Evolutionary conservation across 2,113 vertebrate genomes (phyloP).

Genomic region (Rhipidura dahli): DNA sequence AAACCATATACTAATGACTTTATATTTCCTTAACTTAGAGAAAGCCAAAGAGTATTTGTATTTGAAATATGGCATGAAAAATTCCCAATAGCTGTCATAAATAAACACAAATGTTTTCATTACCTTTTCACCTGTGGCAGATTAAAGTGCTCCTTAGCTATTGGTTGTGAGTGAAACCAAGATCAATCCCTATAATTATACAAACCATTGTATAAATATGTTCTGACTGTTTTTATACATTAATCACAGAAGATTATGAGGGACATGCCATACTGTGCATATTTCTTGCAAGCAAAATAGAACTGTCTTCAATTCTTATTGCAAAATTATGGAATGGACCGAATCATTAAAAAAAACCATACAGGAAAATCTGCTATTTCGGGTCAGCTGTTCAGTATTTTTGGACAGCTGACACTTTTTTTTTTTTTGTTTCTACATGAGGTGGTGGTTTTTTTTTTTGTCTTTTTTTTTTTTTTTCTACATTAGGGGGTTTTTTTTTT

Average conservation of each 20-base stretch:
- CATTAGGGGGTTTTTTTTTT: neutral
- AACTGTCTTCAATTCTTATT: conserved; percentile 18
- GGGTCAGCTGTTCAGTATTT: conserved; percentile 44
- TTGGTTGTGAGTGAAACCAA: conserved; percentile 44
- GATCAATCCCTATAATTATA: conserved; percentile 34
- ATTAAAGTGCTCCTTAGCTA: conserved; percentile 48
- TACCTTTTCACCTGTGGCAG: conserved; percentile 65
- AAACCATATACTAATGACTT: conserved; percentile 67
- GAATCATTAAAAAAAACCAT: conserved; percentile 39
- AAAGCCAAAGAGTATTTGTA: conserved; percentile 42
- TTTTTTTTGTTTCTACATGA: neutral
- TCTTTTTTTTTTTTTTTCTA: neutral
- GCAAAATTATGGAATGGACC: conserved; percentile 39
- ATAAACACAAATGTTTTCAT: conserved; percentile 46
- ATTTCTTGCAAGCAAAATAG: conserved; percentile 52
- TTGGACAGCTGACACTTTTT: conserved; percentile 14
- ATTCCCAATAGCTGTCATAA: conserved; percentile 59
- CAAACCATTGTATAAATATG: conserved; percentile 18
- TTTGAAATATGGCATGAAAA: conserved; percentile 63
- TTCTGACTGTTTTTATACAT: conserved; percentile 53
- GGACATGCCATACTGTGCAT: conserved; percentile 16
- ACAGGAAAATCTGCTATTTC: conserved; percentile 36
- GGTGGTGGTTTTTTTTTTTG: neutral
- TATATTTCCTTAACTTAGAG: conserved; percentile 48
- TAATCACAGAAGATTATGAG: conserved; percentile 51